Evolutionary conservation across 1,140 invertebrate species (phyloP), one percentile per base, ranked within the genome.

Genomic region (Drosophila nebulosa): DNA sequence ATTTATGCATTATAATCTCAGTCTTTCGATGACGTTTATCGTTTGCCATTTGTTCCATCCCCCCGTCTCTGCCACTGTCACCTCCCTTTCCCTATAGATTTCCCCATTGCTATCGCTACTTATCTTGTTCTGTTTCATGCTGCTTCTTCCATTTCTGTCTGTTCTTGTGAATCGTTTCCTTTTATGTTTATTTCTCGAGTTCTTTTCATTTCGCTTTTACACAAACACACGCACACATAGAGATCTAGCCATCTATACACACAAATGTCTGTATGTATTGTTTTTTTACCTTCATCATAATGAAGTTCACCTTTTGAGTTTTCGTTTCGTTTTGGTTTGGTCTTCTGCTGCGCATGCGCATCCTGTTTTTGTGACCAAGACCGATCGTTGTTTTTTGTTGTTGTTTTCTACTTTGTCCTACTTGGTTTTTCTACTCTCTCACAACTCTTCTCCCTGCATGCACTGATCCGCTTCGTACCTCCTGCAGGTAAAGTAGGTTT

Each of bases 131-230:
- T 64, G 69, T 85, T 80, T 84, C 71, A 63, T 61, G 79, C 71
- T 75, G 63, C 62, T 66, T 74, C 62, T 73, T 76, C 76, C 85
- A 65, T 69, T 64, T 63, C 65, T 78, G 67, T 66, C 64, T 78
- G 67, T 64, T 61, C 68, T 62, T 39, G 63, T 67, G 77, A 79
- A 70, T 74, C 81, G 81, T 86, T 85, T 85, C 78, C 80, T 85
- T 85, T 85, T 86, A 85, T 78, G 80, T 81, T 85, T 86, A 86
- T 85, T 85, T 85, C 77, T 84, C 77, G 73, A 85, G 77, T 79
- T 86, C 81, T 86, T 46, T 86, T 85, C 81, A 85, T 85, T 85
- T 85, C 78, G 81, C 78, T 78, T 85, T 86, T 85, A 46, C 21
- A 10, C 39, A n/a, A n/a, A 46, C 39, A 46, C 6, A 42, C 16